Evolutionary conservation across 2,888 invertebrate genomes (phyloP), one percentile per base, ranked within the genome.

Genomic region (Drosophila meridionalis): DNA sequence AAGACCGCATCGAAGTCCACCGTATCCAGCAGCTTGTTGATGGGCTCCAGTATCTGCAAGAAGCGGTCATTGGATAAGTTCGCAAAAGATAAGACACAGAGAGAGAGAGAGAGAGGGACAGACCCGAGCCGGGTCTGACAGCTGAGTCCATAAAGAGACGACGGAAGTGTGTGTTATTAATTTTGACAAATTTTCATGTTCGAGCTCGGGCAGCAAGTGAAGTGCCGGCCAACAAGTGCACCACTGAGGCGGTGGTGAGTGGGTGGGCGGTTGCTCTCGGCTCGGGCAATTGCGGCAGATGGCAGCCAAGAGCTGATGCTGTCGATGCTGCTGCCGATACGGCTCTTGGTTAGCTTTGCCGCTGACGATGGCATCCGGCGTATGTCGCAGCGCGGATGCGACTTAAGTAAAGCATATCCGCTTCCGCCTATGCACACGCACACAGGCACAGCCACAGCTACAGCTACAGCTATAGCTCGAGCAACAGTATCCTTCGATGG

Each of bases 1-100:
- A 98, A 97, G 52, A 98, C 96, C 36, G 96, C 95, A 94, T 98
- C 97, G 93, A 98, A 99, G 63, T 95, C 94, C 11, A 97, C 96
- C 0, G 95, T 95, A 61, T 97, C 96, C 92, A 98, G 93, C 45
- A 98, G 94, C 47, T 95, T 95, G 94, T 99, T 99, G 88, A 98
- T 98, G 0, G 98, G 97, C 78, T 97, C 97, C 78, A 99, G 95
- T 58, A 99, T 97, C 95, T 96, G 93, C 3, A 82, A 72, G 40
- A 42, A 50, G 34, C 52, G 72, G 55, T 63, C 78, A 70, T 73
- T 83, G 63, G 68, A 83, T 70, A 69, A 61, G 66, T 56, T 57
- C 30, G 26, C 48, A 42, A 63, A 47, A 57, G 67, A 40, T 55
- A 75, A 34, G 5, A 11, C 42, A 28, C 8, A 30, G 4, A 3